Evolutionary conservation across 2,888 invertebrate genomes (phyloP).

Genomic region (Pimpla rufipes): DNA sequence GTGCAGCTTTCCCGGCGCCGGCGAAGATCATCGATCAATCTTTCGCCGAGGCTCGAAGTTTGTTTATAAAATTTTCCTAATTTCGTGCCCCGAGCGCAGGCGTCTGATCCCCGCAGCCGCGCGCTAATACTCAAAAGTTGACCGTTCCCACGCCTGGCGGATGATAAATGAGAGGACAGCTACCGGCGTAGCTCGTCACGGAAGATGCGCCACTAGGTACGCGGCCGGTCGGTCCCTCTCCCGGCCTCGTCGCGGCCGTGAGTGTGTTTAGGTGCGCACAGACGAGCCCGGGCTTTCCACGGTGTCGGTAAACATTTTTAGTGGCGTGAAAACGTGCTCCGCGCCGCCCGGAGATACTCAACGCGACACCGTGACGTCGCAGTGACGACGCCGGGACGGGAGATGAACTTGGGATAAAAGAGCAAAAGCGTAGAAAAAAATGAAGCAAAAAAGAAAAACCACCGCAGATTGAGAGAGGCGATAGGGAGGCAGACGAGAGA

Average conservation of each 20-base stretch:
- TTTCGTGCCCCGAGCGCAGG: constrained; percentile 33
- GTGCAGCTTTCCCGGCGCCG: not conserved
- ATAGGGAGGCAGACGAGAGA: constrained; percentile 37
- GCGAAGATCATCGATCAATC: constrained; percentile 50
- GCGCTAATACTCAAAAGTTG: constrained; percentile 32
- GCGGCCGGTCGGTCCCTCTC: constrained; percentile 29
- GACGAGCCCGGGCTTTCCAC: not conserved
- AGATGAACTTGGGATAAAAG: constrained; percentile 46
- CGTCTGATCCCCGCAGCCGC: not conserved
- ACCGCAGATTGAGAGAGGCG: constrained; percentile 40
- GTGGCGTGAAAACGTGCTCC: constrained; percentile 60
- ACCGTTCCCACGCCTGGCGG: constrained; percentile 60
- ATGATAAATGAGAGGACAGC: constrained; percentile 60
- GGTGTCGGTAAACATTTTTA: constrained; percentile 28
- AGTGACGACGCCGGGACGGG: constrained; percentile 21
- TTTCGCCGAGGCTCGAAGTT: constrained; percentile 40
- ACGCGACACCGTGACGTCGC: constrained; percentile 37
- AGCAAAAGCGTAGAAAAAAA: constrained; percentile 47
- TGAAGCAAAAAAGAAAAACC: constrained; percentile 48
- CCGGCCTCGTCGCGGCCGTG: constrained; percentile 4
- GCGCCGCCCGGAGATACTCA: constrained; percentile 40
- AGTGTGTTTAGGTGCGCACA: constrained; percentile 37
- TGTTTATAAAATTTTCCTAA: constrained; percentile 60
- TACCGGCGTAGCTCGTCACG: constrained; percentile 56
- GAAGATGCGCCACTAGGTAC: constrained; percentile 49